Evolutionary conservation across 2,797 vertebrate species (phyloP), one percentile per base, ranked within the genome.

Genomic region (Malurus leucopterus): DNA sequence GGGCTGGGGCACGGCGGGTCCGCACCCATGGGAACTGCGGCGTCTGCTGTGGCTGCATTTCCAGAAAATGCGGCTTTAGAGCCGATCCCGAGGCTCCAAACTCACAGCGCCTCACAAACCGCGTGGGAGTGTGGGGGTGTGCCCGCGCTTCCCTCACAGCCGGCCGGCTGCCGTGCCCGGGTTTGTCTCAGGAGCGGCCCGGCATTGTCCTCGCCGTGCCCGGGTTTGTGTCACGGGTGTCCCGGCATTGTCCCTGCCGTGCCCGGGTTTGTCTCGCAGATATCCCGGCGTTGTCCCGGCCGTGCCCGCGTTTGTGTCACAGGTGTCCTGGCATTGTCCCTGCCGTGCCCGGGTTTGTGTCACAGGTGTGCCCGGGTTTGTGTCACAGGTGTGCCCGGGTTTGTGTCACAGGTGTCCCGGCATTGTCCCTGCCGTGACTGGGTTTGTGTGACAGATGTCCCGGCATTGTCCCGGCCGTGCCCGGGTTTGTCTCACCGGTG

Each of bases 191-290:
- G 21, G 6, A 8, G 36, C 13, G 47, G 6, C 34, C 47, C 64
- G 14, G 14, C 26, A 2, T 7, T 16, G 32, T 13, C 46, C 63
- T 14, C 14, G 18, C 36, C 8, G 8, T 27, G 22, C 15, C 40
- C 1, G 1, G 6, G 1, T 21, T 44, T 57, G 27, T 69, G 34
- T 63, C 26, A 15, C 13, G 5, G 0, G 15, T 1, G 47, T 6
- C 53, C 41, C 11, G 15, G 10, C 24, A 13, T 5, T 18, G 19
- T 4, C 29, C 19, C 16, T 13, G 49, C 36, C 3, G 10, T 27
- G 40, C 30, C 44, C 2, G 6, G 10, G 14, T 46, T 78, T 27
- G 26, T 21, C 19, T 41, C 44, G 19, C 34, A 6, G 7, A 11
- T 13, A 29, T 15, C 49, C 26, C 26, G 49, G 26, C 26, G 15